Evolutionary conservation across 2,113 vertebrate species (phyloP), one percentile per base, ranked within the genome.

Genomic region (Cheilinus undulatus): DNA sequence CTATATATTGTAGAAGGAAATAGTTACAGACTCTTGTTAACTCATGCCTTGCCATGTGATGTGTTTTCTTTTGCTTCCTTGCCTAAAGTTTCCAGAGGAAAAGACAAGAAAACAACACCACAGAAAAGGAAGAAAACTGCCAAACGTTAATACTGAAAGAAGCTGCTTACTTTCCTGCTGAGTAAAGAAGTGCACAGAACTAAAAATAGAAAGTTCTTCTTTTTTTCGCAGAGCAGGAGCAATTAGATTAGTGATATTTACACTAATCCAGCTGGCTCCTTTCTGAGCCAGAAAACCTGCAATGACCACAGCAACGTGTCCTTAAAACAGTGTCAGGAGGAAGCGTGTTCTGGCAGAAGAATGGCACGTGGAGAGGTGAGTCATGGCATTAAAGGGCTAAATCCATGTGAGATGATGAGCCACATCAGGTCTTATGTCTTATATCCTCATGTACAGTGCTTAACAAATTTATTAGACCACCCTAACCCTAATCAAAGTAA

Each of bases 191-290:
- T 15, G 40, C 32, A 50, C 10, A n/a, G 9, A 40, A n/a, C 48
- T 24, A 28, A 14, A 48, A 52, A 52, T 52, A 66, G 24, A 28
- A 19, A 52, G 23, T 23, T 52, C 0, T 26, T n/a, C 45, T 46
- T 38, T 50, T 40, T 40, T 5, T 51, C 32, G 32, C 48, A 19
- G 42, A 62, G 24, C 34, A 22, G 15, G 19, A 52, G 28, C 46
- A 48, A 52, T 42, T 9, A 36, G 17, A 42, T 66, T 19, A 52
- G 3, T 52, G 24, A 49, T 34, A 49, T 34, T 62, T 34, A 49
- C 27, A 62, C 28, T 62, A 49, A 66, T 65, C 62, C 32, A 38
- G 19, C 24, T 20, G 8, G 59, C 20, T 48, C 20, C 27, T 36
- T 4, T 36, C 48, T 30, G 23, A 23, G 60, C 12, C 19, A 52